Evolutionary conservation across 2,113 vertebrate species (phyloP).

Genomic region (Bagarius yarrelli): DNA sequence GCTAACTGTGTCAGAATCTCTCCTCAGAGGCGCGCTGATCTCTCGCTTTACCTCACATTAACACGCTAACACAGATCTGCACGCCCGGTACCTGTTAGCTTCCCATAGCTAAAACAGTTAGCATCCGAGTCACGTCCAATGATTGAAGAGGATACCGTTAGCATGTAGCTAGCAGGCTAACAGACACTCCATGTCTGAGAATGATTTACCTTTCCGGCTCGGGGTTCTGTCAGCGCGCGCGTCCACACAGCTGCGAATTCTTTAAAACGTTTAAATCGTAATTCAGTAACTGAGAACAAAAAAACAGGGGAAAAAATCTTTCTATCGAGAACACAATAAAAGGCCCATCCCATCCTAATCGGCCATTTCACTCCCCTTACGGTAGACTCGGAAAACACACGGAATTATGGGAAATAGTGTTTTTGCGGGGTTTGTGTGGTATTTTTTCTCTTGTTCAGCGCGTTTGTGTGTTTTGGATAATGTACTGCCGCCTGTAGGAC

Average conservation of each 20-base stretch:
- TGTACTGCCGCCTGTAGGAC: background rate
- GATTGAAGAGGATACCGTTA: conserved; percentile 3
- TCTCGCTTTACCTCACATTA: background rate
- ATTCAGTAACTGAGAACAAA: background rate
- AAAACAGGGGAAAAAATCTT: conserved; percentile 35
- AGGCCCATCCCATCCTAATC: conserved; percentile 64
- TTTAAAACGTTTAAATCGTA: background rate
- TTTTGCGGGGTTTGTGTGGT: background rate
- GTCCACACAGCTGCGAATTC: background rate
- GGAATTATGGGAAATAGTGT: conserved; percentile 61
- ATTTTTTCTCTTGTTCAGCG: background rate
- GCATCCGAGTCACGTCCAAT: background rate
- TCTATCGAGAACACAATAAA: conserved; percentile 59
- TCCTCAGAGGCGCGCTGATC: background rate
- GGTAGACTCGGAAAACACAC: conserved; percentile 20
- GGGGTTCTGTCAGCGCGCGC: background rate
- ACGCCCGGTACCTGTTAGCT: too few relatives aligned
- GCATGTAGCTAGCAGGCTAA: conserved; percentile 33
- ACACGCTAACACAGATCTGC: background rate
- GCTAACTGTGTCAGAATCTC: background rate
- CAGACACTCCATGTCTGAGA: background rate
- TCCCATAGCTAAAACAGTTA: background rate
- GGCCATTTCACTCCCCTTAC: conserved; percentile 74
- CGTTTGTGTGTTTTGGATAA: background rate
- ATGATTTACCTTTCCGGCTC: conserved; percentile 45